Evolutionary conservation across 1,140 invertebrate genomes (phyloP), one percentile per base, ranked within the genome.

Genomic region (Psix sp.): DNA sequence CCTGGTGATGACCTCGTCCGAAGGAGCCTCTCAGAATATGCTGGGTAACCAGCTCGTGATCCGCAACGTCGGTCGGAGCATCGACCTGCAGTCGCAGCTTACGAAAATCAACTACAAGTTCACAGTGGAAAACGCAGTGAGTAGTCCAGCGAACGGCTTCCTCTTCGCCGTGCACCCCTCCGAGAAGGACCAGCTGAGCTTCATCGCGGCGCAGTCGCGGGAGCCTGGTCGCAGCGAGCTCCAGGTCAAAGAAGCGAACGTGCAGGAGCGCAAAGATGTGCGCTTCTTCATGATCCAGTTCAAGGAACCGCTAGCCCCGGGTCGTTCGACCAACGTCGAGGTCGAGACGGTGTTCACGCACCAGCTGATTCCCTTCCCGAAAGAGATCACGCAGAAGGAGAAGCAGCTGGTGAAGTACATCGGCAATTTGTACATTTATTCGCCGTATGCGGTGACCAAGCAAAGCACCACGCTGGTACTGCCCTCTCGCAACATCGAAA

Each of bases 401-500:
- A 96, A 96, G 76, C 98, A 99, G 83, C 87, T 98, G 46, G 95
- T 99, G 0, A 91, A 92, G 68, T 98, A 94, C 79, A 90, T 86
- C 49, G 96, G 95, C 20, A 97, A 94, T 78, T 88, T 95, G 39
- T 96, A 96, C 82, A 88, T 94, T 5, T 97, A 92, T 80, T 92
- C 93, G 0, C 95, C 95, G 0, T 99, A 99, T 82, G 77, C 83
- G 43, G 92, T 94, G 0, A 83, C 77, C 1, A 92, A 92, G 15
- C 96, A 98, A 84, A 95, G 92, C 54, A 96, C 96, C 0, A 92
- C 89, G 14, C 90, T 98, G 6, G 88, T 90, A n/a, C 81, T 96
- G 10, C 90, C 93, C 10, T 93, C 94, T 0, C 91, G 90, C 52
- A 94, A 91, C 67, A 88, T 98, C 16, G 95, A 98, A 82, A 94